Evolutionary conservation across 2,797 vertebrate species (phyloP), one percentile per base, ranked within the genome.

Genomic region (Uromys caudimaculatus): DNA sequence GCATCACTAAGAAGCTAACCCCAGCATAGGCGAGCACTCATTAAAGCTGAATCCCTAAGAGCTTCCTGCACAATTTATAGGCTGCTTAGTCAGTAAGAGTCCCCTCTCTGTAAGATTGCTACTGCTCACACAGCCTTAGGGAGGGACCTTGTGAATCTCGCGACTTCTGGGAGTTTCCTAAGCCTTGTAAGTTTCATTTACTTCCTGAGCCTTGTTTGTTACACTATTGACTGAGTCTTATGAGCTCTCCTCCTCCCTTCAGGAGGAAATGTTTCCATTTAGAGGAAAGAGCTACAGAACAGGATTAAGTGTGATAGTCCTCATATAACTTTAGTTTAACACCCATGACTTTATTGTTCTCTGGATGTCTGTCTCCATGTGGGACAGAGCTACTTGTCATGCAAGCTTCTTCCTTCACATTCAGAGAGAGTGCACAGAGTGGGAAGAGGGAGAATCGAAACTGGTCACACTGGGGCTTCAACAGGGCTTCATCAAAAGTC

Each of bases 251-350:
- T 50, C 60, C 32, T 85, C 29, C 41, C 60, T 67, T 64, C 58
- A 35, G 27, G 58, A 64, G 24, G 17, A 27, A 84, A 67, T 50
- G 32, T 69, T 50, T 52, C 29, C 35, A 85, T 24, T 50, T 47
- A 35, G 44, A 50, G 60, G 17, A n/a, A 69, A 85, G 32, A 85
- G 44, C 44, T 69, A 52, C 19, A 85, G 32, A n/a, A 24, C 12
- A 52, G 41, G 56, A 90, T 69, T 86, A 91, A 86, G 64, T 54
- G n/a, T 88, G 29, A 93, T 41, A 93, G 77, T 60, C 11, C 27
- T 69, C 3, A 38, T 8, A 38, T n/a, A 62, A 6, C 93, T 77
- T 95, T n/a, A 82, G 41, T 54, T 35, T 38, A 75, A 32, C 32
- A 52, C 38, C 62, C 16, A 38, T 78, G 56, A 71, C 35, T 54